Conservation (phyloP, 1,140 invertebrate species). For the Bombus sylvicola region DNA sequence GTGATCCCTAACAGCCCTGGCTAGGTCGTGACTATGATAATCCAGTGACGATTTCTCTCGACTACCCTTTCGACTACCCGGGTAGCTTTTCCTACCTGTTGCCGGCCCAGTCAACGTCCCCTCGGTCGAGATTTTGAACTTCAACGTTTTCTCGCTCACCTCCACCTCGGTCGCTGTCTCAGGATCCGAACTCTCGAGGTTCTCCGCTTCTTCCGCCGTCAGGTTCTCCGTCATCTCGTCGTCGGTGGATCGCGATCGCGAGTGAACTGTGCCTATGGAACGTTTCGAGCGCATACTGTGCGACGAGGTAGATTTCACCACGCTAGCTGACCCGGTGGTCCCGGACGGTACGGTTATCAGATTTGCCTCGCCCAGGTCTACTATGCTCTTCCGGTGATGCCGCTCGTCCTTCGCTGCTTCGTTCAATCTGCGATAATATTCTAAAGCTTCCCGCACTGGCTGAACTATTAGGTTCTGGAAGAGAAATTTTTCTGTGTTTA, state of each 20-base stretch:
- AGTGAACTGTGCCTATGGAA: constrained; percentile 72
- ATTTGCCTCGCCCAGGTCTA: constrained; percentile 79
- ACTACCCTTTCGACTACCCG: constrained; percentile 85
- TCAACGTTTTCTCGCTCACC: constrained; percentile 89
- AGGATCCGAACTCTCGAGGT: constrained; percentile 86
- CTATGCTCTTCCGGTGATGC: constrained; percentile 85
- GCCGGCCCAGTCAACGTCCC: constrained; percentile 75
- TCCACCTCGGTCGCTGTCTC: constrained; percentile 90
- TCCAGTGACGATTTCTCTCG: constrained; percentile 82
- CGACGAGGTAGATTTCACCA: constrained; percentile 83
- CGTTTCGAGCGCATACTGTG: constrained; percentile 83
- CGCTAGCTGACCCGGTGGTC: constrained; percentile 44
- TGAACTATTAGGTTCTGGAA: constrained; percentile 85
- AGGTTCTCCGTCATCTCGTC: constrained; percentile 83
- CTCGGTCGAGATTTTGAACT: constrained; percentile 89
- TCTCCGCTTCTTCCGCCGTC: constrained; percentile 84
- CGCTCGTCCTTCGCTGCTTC: constrained; percentile 86
- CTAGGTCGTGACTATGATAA: constrained; percentile 78
- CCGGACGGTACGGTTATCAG: constrained; percentile 30
- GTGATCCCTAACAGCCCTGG: constrained; percentile 77
- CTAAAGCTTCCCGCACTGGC: constrained; percentile 84
- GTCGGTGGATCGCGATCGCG: constrained; percentile 80
- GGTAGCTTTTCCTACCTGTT: constrained; percentile 84
- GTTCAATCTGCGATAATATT: constrained; percentile 86
- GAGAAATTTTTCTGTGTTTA: neutral